phyloP scores from a whole-genome alignment of 2,113 vertebrate species.

The Poecile atricapillus region DNA sequence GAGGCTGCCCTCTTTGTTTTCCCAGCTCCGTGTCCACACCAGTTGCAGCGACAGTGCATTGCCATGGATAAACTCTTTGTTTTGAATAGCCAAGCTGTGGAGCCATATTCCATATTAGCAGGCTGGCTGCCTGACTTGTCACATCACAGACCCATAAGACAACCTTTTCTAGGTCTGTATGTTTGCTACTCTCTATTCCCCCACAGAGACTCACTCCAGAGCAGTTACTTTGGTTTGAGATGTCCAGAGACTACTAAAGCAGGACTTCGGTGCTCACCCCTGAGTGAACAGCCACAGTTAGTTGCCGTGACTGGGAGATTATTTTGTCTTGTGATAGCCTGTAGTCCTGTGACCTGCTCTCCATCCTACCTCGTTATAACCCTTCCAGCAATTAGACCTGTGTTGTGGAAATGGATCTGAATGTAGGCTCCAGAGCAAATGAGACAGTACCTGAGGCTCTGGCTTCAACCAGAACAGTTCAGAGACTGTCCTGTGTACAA shows the following conservation, averaged over 20 bases:
- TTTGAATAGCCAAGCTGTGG: not conserved
- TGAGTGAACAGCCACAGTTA: not conserved
- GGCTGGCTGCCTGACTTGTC: not conserved
- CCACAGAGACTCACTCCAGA: not conserved
- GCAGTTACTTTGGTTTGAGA: not conserved
- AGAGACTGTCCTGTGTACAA: not conserved
- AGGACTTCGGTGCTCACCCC: not conserved
- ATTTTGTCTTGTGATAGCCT: not conserved
- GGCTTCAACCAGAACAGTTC: not conserved
- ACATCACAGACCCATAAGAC: not conserved
- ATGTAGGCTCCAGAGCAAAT: not conserved
- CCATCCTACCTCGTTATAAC: not conserved
- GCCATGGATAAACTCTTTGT: not conserved
- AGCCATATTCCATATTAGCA: not conserved
- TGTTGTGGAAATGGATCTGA: not conserved
- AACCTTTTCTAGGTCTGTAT: not conserved
- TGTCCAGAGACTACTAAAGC: not conserved
- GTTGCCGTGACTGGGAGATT: not conserved
- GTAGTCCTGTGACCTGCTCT: not conserved
- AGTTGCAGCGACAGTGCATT: not conserved
- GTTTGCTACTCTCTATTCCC: not conserved
- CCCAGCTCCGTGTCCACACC: not conserved
- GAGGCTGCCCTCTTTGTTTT: not conserved
- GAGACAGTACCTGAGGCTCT: not conserved
- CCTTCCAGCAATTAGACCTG: not conserved